Conservation (phyloP, 1,140 invertebrate genomes). For the Zaprionus ghesquierei region DNA sequence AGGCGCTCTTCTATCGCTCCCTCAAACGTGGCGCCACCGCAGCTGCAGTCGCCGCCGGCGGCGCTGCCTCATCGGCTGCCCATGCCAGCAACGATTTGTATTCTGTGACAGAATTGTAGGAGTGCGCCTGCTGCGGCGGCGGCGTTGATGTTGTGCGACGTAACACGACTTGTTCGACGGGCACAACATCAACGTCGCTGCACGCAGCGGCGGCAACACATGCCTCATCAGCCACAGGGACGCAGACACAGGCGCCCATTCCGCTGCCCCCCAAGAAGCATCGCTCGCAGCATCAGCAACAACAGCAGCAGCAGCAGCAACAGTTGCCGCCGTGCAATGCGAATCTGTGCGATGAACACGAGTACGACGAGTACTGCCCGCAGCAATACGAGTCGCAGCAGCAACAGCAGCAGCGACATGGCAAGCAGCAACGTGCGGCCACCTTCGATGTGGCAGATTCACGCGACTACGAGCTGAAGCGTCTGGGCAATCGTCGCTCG, state of each 20-base stretch:
- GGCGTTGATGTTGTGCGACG: constrained; percentile 82
- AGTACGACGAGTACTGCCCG: constrained; percentile 77
- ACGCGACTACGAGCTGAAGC: constrained; percentile 75
- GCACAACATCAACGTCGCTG: constrained; percentile 66
- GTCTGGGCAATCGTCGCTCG: constrained; percentile 70
- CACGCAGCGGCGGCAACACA: constrained; percentile 66
- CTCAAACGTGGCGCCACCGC: constrained; percentile 58
- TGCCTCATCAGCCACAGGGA: constrained; percentile 49
- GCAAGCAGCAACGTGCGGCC: constrained; percentile 69
- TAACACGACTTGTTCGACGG: constrained; percentile 36
- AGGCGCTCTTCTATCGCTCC: constrained; percentile 75
- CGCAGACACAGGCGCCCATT: constrained; percentile 57
- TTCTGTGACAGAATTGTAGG: constrained; percentile 82
- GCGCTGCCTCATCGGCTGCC: not conserved
- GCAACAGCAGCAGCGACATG: constrained; percentile 30
- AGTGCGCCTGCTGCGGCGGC: constrained; percentile 82
- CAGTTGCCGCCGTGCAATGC: constrained; percentile 60
- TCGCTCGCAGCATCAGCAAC: constrained; percentile 55
- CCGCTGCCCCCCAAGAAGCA: constrained; percentile 79
- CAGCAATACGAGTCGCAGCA: constrained; percentile 61
- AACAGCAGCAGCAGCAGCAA: constrained; percentile 31
- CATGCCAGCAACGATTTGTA: constrained; percentile 73
- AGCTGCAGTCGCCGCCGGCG: not conserved
- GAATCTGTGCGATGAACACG: constrained; percentile 74
- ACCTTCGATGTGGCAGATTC: constrained; percentile 77